Evolutionary conservation across 2,797 vertebrate species (phyloP).

Genomic region (Rhincodon typus): DNA sequence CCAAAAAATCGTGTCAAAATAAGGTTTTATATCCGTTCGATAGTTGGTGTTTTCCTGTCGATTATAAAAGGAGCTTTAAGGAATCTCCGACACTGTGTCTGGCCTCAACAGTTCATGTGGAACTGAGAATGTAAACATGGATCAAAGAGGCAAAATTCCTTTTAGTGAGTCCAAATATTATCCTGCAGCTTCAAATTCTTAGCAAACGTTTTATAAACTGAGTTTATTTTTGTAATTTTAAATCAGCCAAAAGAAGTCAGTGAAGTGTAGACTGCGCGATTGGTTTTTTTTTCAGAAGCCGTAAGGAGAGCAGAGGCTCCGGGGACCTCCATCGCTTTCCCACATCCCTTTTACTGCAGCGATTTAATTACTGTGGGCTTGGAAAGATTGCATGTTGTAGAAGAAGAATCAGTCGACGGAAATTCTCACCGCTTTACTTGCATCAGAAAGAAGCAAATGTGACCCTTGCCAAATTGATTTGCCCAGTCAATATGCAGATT

Average conservation of each 20-base stretch:
- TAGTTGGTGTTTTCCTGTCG: background rate
- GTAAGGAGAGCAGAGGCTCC: background rate
- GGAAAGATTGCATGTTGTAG: background rate
- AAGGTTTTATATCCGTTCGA: background rate
- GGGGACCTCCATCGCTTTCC: background rate
- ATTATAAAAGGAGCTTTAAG: background rate
- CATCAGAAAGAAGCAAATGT: background rate
- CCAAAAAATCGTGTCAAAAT: background rate
- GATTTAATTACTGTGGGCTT: background rate
- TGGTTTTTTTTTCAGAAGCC: background rate
- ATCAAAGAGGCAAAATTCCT: background rate
- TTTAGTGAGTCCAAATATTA: slow-evolving; percentile 4
- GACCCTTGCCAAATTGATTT: too few species aligned
- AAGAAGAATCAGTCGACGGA: background rate
- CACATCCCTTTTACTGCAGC: background rate
- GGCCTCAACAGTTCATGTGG: background rate
- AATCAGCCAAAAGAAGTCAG: background rate
- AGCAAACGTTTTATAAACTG: background rate
- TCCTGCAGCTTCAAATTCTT: slow-evolving; percentile 10
- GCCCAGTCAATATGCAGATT: too few species aligned
- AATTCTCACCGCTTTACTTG: background rate
- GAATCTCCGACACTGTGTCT: background rate
- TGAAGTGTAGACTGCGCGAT: background rate
- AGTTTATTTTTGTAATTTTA: slow-evolving; percentile 33
- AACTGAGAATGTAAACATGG: background rate